A percentile compares a stretch with the other conserved stretches of the same genome.
phyloP scores from a whole-genome alignment of 2,888 invertebrate genomes.

The Oscheius sp. region DNA sequence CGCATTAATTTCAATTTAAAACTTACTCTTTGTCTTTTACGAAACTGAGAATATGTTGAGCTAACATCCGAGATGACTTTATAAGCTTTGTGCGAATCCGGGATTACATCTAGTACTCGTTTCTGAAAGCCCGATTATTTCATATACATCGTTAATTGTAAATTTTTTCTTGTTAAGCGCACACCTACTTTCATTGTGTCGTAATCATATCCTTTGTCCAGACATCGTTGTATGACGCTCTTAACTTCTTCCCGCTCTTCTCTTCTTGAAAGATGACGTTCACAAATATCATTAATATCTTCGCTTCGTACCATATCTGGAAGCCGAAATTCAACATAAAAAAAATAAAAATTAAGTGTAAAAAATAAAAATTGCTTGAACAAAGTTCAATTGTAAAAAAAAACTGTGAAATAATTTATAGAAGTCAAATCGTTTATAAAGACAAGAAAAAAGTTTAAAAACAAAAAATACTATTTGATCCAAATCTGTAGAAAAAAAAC shows the following conservation, averaged over 20 bases:
- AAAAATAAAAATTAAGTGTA: background rate
- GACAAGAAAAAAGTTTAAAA: background rate
- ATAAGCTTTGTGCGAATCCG: slow-evolving; percentile 46
- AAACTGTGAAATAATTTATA: background rate
- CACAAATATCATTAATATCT: slow-evolving; percentile 45
- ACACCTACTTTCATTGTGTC: slow-evolving; percentile 43
- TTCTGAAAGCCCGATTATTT: too few species aligned
- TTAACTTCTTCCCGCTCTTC: slow-evolving; percentile 48
- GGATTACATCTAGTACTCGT: slow-evolving; percentile 38
- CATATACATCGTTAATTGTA: too few species aligned
- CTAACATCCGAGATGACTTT: slow-evolving; percentile 49
- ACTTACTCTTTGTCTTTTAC: slow-evolving; percentile 40
- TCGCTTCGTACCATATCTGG: slow-evolving; percentile 34
- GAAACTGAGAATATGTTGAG: slow-evolving; percentile 44
- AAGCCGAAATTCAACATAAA: background rate
- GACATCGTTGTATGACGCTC: slow-evolving; percentile 49
- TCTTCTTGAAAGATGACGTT: slow-evolving; percentile 38
- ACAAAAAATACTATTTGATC: slow-evolving; percentile 6
- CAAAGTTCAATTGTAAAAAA: background rate
- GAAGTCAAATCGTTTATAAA: background rate
- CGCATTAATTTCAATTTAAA: background rate
- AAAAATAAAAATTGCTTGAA: background rate
- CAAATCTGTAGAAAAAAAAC: background rate
- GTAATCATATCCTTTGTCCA: slow-evolving; percentile 54
- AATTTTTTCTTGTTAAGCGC: too few species aligned